Evolutionary conservation across 2,113 vertebrate genomes (phyloP).

Genomic region (Symphodus melops): DNA sequence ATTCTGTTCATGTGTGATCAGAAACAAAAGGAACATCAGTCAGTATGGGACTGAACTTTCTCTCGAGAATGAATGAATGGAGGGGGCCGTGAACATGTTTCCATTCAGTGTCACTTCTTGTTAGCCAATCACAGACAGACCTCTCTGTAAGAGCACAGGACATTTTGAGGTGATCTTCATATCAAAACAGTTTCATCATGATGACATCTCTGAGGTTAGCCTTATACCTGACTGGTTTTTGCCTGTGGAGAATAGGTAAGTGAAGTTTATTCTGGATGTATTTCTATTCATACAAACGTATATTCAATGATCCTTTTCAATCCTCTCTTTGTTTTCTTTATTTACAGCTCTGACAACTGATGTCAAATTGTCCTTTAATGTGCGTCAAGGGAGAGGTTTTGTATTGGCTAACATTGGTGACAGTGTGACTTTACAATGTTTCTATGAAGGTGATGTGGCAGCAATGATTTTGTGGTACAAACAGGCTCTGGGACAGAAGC

Average conservation of each 20-base stretch:
- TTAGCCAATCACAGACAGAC: constrained; percentile 42
- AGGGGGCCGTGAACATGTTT: neutral
- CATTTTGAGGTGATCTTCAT: neutral
- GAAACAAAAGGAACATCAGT: neutral
- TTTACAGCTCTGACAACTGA: neutral
- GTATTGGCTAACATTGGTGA: constrained; percentile 18
- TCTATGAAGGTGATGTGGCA: neutral
- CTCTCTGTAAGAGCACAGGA: constrained; percentile 7
- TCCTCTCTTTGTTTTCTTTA: neutral
- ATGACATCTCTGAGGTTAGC: constrained; percentile 35
- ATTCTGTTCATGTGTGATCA: neutral
- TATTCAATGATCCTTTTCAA: neutral
- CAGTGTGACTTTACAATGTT: constrained; percentile 19
- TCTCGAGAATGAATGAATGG: neutral
- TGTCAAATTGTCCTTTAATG: neutral
- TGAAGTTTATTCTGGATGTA: neutral
- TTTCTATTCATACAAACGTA: fast-evolving
- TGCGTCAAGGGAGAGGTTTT: neutral
- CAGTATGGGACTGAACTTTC: neutral
- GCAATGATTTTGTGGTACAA: constrained; percentile 57
- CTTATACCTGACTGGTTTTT: constrained; percentile 1
- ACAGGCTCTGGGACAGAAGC: constrained; percentile 35
- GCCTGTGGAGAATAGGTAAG: constrained; percentile 36
- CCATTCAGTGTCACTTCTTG: constrained; percentile 9
- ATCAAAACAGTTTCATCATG: neutral